Percentiles rank a stretch among this genome's conserved stretches.
These are phyloP conservation scores for Pristionchus fissidentatus DNA, from an alignment of 2,888 invertebrate genomes.

Conservation along the genomic window DNA sequence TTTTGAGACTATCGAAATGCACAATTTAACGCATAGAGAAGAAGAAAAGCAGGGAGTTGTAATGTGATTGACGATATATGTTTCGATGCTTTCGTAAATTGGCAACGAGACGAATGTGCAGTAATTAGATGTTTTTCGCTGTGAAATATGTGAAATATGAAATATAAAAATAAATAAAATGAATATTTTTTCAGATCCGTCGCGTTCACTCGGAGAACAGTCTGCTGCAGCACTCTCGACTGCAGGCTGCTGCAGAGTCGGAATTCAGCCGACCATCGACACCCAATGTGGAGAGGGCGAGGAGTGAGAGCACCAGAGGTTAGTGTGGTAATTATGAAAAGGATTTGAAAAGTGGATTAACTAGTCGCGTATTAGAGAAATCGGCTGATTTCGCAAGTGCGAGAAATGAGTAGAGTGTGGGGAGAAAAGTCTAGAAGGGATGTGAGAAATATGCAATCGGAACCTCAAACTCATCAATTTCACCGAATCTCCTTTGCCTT, in stretches of 20 bases:
- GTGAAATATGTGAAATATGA: background rate
- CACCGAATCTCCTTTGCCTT: too few relatives aligned
- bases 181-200: background rate
- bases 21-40: background rate
- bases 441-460: too few relatives aligned
- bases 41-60: background rate
- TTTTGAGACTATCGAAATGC: background rate
- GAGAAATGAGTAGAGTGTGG: too few relatives aligned
- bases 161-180: background rate
- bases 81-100: too few relatives aligned
- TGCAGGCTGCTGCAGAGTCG: background rate
- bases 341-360: background rate
- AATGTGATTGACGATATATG: too few relatives aligned
- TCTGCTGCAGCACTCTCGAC: background rate
- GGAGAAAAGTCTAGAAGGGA: too few relatives aligned
- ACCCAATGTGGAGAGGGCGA: slow-evolving; percentile 12
- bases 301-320: background rate
- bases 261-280: slow-evolving; percentile 1
- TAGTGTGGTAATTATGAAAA: background rate
- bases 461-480: background rate
- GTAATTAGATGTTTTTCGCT: too few relatives aligned
- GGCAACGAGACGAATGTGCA: too few relatives aligned
- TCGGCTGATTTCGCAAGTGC: too few relatives aligned
- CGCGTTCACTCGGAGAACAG: slow-evolving; percentile 32
- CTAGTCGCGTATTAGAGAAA: background rate